phyloP scores from a whole-genome alignment of 2,888 invertebrate species.

The Ecdyonurus torrentis region DNA sequence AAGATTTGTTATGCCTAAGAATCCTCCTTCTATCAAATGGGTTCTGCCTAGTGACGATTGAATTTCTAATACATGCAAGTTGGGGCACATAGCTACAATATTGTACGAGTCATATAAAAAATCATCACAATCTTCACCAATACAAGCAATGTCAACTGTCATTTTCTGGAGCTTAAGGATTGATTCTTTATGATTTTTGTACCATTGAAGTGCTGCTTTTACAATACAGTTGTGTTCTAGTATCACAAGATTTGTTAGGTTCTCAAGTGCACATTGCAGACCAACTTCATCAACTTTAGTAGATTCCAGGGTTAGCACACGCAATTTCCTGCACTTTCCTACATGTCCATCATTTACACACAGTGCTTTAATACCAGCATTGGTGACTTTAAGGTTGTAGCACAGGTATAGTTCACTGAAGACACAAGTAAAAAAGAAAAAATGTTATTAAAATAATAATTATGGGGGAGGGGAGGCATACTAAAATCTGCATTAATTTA shows the following conservation, averaged over 20 bases:
- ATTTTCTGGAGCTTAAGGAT: not conserved
- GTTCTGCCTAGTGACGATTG: not conserved
- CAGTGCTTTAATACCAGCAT: not conserved
- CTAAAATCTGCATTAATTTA: too few relatives aligned
- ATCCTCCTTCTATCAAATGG: not conserved
- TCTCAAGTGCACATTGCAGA: not conserved
- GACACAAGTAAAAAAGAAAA: too few relatives aligned
- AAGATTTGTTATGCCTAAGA: not conserved
- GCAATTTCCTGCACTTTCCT: not conserved
- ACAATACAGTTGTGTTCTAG: not conserved
- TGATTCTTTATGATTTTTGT: not conserved
- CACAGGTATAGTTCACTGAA: not conserved
- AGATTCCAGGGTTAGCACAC: not conserved
- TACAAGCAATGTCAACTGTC: not conserved
- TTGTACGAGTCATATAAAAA: too few relatives aligned
- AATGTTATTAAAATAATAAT: too few relatives aligned
- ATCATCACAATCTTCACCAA: not conserved
- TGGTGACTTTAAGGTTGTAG: not conserved
- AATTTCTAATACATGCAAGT: not conserved
- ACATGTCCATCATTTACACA: not conserved
- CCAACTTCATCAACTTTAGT: not conserved
- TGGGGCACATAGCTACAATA: not conserved
- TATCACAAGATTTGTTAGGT: not conserved
- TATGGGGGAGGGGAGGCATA: too few relatives aligned
- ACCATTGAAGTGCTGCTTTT: not conserved